A percentile compares a stretch with the other conserved stretches of the same genome.
These are phyloP conservation scores for Gouania willdenowi DNA, from an alignment of 2,797 vertebrate genomes.

Conservation along the genomic window DNA sequence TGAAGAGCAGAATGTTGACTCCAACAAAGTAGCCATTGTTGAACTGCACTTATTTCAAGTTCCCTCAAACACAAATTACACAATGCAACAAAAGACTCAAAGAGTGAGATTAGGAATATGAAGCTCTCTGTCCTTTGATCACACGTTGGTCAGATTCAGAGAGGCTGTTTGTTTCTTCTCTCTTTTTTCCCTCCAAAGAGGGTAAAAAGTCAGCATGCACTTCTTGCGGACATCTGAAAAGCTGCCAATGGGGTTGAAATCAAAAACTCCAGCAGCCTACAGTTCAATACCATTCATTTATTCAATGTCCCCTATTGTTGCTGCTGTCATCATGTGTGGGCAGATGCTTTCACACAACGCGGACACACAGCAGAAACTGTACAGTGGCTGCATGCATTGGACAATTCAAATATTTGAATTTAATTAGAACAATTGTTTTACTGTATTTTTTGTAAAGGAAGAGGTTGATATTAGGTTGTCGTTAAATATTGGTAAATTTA, in stretches of 20 bases:
- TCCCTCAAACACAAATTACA: not conserved
- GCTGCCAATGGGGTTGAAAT: slow-evolving; percentile 42
- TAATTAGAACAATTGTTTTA: too few relatives aligned
- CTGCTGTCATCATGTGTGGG: slow-evolving; percentile 37
- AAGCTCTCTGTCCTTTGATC: not conserved
- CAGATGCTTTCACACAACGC: slow-evolving; percentile 25
- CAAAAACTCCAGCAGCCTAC: slow-evolving; percentile 39
- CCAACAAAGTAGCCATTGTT: slow-evolving; percentile 24
- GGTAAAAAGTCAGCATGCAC: slow-evolving; percentile 29
- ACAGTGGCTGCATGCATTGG: slow-evolving; percentile 6
- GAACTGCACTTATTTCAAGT: not conserved
- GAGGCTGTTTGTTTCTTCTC: slow-evolving; percentile 22
- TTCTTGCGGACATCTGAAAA: slow-evolving; percentile 51
- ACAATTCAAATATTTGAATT: slow-evolving; percentile 8
- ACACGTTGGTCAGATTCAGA: slow-evolving; percentile 14
- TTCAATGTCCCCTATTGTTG: slow-evolving; percentile 45
- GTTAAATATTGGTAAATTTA: too few relatives aligned
- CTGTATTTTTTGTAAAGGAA: too few relatives aligned
- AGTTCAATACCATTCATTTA: slow-evolving; percentile 1
- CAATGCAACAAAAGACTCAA: not conserved
- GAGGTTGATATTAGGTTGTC: too few relatives aligned
- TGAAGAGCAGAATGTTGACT: slow-evolving; percentile 12
- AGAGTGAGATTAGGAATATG: not conserved
- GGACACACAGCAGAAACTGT: not conserved
- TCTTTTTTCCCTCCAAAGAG: slow-evolving; percentile 45